Base-by-base conservation (phyloP, 1,140 invertebrate genomes). In the Cyclina sinensis region DNA sequence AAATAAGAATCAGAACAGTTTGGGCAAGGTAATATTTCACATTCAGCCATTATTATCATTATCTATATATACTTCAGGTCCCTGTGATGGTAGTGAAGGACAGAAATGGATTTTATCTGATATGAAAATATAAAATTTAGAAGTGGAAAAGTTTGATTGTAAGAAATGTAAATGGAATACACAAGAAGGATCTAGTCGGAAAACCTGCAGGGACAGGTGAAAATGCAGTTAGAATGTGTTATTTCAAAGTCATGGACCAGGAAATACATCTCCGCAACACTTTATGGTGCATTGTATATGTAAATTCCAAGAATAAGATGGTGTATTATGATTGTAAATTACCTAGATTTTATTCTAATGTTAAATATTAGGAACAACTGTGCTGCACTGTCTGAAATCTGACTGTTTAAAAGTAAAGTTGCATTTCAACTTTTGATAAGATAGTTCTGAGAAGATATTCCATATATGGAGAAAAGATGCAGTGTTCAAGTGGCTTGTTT, bases 51-150 rank as follows among this genome's bases (percentile, higher is more conserved):
- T n/a, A n/a, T 59, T 59, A n/a, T 5, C 9, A 11, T 30, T 68
- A 30, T 1, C 21, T 68, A 5, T 16, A 68, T 57, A 0, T 37
- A 27, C 80, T 88, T 16, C 88, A 92, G 91, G 91, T 16, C 65
- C 81, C 30, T 91, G 91, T 90, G 80, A 88, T 88, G 88, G 91
- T 9, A 90, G 82, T 79, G 84, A 86, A 11, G 79, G 68, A 32
- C 91, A 92, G 76, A 89, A 94, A 86, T 94, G 94, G 94, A 48
- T 92, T 9, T 91, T 94, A 16, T 89, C 89, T 11, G 93, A 94
- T 84, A 93, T 94, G 91, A 92, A 94, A 59, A 94, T 92, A 92
- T 90, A 89, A 70, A 62, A 62, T n/a, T 27, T n/a, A 5, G n/a
- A 11, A 62, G n/a, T 27, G 24, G 7, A 27, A 62, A 14, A 1